These are phyloP conservation scores for Kryphioiulus occultus DNA, from an alignment of 2,888 invertebrate species.

Conservation along the genomic window DNA sequence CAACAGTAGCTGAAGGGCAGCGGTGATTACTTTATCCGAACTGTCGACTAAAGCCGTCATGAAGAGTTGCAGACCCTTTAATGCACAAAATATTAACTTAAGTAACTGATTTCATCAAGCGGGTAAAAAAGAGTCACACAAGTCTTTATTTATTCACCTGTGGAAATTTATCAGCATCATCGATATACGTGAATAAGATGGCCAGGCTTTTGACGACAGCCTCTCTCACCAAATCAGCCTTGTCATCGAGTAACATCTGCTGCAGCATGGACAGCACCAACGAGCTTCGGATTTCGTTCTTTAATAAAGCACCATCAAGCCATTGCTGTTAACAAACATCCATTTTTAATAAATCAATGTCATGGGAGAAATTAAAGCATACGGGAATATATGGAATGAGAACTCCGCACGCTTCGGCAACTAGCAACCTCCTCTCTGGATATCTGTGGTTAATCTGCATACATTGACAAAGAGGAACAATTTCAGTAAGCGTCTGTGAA, in stretches of 20 bases:
- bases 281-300: slow-evolving; percentile 72
- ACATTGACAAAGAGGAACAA: slow-evolving; percentile 16
- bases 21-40: slow-evolving; percentile 67
- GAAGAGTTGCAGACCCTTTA: slow-evolving; percentile 66
- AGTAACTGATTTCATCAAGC: background rate
- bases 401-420: slow-evolving; percentile 73
- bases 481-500: background rate
- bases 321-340: too few species aligned
- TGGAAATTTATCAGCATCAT: slow-evolving; percentile 72
- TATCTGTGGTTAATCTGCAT: slow-evolving; percentile 72
- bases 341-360: too few species aligned
- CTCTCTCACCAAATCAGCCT: slow-evolving; percentile 70
- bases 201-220: slow-evolving; percentile 71
- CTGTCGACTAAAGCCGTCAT: slow-evolving; percentile 69
- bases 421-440: slow-evolving; percentile 71
- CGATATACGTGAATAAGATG: slow-evolving; percentile 70
- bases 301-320: slow-evolving; percentile 55
- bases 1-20: slow-evolving; percentile 68
- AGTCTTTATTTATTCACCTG: slow-evolving; percentile 58
- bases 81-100: slow-evolving; percentile 45
- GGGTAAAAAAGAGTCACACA: too few species aligned
- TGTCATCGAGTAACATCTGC: slow-evolving; percentile 74
- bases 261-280: slow-evolving; percentile 75
- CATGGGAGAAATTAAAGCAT: slow-evolving; percentile 58
- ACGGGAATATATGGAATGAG: slow-evolving; percentile 73